phyloP scores from a whole-genome alignment of 2,888 invertebrate species.

The Augochlorella aurata region DNA sequence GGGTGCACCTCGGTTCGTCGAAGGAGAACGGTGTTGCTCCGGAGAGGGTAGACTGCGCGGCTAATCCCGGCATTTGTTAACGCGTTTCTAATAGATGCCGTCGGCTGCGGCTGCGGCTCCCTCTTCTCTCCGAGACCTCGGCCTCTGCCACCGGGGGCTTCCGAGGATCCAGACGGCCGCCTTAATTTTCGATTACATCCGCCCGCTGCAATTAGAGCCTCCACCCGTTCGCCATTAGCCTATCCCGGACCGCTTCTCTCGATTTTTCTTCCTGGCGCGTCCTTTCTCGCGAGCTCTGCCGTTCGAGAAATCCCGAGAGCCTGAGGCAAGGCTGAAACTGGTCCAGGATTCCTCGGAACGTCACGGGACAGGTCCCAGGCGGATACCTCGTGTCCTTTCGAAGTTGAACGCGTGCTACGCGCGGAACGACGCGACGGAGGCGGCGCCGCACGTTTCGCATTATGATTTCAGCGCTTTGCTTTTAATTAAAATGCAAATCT shows the following conservation, averaged over 20 bases:
- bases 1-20: conserved; percentile 13
- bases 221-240: conserved; percentile 42
- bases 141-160: conserved; percentile 51
- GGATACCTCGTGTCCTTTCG: conserved; percentile 46
- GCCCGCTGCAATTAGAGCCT: conserved; percentile 60
- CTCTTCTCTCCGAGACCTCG: conserved; percentile 47
- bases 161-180: conserved; percentile 62
- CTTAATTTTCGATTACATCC: conserved; percentile 70
- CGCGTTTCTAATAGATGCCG: conserved; percentile 78
- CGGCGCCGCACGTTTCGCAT: conserved; percentile 82
- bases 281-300: neutral
- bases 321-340: neutral
- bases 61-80: conserved; percentile 79
- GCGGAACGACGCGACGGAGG: conserved; percentile 70
- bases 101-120: conserved; percentile 40
- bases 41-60: conserved; percentile 56
- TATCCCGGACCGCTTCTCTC: neutral
- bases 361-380: neutral
- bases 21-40: conserved; percentile 37
- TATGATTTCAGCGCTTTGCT: conserved; percentile 86
- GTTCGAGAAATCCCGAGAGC: neutral
- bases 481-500: conserved; percentile 86
- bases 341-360: conserved; percentile 19
- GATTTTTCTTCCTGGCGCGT: neutral
- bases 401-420: conserved; percentile 25